A percentile compares a stretch with the other conserved stretches of the same genome.
These are phyloP conservation scores for Drosophila histrio DNA, from an alignment of 2,888 invertebrate species.

Conservation along the genomic window DNA sequence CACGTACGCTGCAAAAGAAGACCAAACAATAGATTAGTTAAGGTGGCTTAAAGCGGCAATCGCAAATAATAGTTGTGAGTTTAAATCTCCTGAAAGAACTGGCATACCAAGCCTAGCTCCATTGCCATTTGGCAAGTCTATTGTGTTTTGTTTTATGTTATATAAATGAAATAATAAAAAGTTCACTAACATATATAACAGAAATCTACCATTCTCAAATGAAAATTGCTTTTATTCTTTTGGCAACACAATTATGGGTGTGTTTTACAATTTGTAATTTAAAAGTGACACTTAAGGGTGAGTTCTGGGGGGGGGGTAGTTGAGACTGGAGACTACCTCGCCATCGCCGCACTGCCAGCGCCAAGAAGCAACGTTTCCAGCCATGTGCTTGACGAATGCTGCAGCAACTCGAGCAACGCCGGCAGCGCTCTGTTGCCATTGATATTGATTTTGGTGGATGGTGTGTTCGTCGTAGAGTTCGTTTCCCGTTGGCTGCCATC, in stretches of 20 bases:
- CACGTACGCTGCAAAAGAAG: slow-evolving; percentile 89
- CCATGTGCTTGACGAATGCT: slow-evolving; percentile 63
- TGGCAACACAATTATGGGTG: no score
- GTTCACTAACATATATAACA: no score
- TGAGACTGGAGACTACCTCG: slow-evolving; percentile 61
- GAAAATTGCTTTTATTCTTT: no score
- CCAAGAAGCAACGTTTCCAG: slow-evolving; percentile 63
- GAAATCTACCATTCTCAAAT: no score
- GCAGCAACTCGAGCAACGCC: slow-evolving; percentile 67
- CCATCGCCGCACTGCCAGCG: slow-evolving; percentile 57
- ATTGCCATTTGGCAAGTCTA: no score
- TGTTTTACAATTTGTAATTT: no score
- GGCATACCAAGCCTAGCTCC: no score
- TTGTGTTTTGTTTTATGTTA: no score
- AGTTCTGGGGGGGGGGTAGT: no score
- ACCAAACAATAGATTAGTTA: not conserved
- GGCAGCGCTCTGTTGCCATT: slow-evolving; percentile 52
- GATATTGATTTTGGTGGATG: slow-evolving; percentile 31
- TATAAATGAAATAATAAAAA: no score
- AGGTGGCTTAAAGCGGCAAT: not conserved
- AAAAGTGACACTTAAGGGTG: no score
- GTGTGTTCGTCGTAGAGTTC: not conserved
- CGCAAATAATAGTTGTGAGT: not conserved
- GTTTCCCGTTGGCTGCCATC: slow-evolving; percentile 34
- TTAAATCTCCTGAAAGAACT: no score